Base-by-base conservation (phyloP, 2,888 invertebrate genomes). In the Aleiodes alternator region DNA sequence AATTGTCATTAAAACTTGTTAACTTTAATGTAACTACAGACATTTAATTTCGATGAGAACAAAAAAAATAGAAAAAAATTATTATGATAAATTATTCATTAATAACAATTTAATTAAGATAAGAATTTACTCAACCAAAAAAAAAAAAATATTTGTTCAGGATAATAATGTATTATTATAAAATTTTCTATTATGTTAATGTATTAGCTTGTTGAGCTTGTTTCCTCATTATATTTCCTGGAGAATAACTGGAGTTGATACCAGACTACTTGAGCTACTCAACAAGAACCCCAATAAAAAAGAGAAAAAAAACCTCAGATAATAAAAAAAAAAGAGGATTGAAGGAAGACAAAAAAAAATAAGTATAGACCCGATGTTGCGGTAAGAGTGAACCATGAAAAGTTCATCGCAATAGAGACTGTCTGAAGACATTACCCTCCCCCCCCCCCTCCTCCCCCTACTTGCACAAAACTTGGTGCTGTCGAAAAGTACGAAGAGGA, bases 1-100 rank as follows among this genome's bases (percentile, higher is more conserved):
- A 64, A 64, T 64, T 64, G 48, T 64, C 38, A 23, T 57, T n/a
- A 14, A 64, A 64, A 43, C 23, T 64, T 64, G 64, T 64, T 64
- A 64, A 64, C 43, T 64, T 48, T 64, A 16, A 64, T 43, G 43
- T 43, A 43, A 43, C 9, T 43, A 9, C 43, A 9, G 11, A 11
- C 43, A 43, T 43, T 43, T 43, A 43, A 43, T 43, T 43, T 43
- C 43, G 64, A 16, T 43, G 12, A 61, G 14, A 14, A 38, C 9
- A 16, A 16, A n/a, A 51, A 51, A 51, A 14, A 51, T 3, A 51
- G 8, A 51, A 51, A 4, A 51, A 55, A 55, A 7, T 16, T 7
- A n/a, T 53, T 16, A n/a, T 6, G 7, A 9, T 8, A n/a, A 55
- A 55, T 55, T n/a, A 55, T 14, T 55, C 8, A 55, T 55, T 55